Conservation (phyloP, 1,140 invertebrate genomes). For the honey bee (Apis mellifera) region DNA sequence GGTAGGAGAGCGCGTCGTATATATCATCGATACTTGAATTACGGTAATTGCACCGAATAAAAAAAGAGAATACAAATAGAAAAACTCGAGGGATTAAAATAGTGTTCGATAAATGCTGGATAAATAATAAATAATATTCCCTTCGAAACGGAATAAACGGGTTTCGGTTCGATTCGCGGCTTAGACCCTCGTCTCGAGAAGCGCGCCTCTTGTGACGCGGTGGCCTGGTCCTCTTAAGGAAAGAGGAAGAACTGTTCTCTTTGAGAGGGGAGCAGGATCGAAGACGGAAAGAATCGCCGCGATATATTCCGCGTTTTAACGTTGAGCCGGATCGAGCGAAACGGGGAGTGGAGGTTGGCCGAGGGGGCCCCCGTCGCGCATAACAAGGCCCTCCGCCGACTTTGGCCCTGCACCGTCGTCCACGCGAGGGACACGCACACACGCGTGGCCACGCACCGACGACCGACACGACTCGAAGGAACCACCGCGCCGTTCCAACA, state of each 20-base stretch:
- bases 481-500: slow-evolving; percentile 68
- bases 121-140: too few species aligned
- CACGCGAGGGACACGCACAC: not conserved
- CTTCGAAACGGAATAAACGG: too few species aligned
- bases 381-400: slow-evolving; percentile 61
- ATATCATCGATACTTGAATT: not conserved
- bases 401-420: slow-evolving; percentile 53
- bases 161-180: not conserved
- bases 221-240: slow-evolving; percentile 33
- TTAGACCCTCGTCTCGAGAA: slow-evolving; percentile 21
- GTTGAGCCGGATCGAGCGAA: slow-evolving; percentile 55
- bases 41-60: not conserved
- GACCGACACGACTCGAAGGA: slow-evolving; percentile 53
- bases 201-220: not conserved
- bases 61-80: too few species aligned
- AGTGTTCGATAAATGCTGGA: too few species aligned
- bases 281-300: slow-evolving; percentile 65
- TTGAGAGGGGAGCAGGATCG: slow-evolving; percentile 39
- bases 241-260: not conserved
- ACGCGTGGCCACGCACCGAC: slow-evolving; percentile 3
- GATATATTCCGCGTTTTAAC: slow-evolving; percentile 64
- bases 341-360: slow-evolving; percentile 52
- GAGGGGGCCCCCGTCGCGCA: slow-evolving; percentile 60
- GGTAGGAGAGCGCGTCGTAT: too few species aligned
- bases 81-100: too few species aligned